Evolutionary conservation across 2,888 invertebrate species (phyloP), one percentile per base, ranked within the genome.

Genomic region (Octodonta nipae): DNA sequence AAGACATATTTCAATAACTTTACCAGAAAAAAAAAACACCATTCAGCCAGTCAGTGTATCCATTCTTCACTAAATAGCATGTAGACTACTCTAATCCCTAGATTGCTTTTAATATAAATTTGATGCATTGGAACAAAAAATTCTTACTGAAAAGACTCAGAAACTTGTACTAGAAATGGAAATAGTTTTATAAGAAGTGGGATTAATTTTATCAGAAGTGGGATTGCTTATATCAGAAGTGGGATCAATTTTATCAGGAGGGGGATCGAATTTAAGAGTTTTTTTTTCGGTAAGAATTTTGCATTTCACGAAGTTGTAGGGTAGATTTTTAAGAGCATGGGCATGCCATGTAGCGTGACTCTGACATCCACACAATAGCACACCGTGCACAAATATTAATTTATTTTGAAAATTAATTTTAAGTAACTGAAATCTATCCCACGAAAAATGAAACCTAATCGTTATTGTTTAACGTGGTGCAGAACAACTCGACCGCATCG

Each of bases 401-500:
- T 22, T 11, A 22, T 4, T 10, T 22, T 11, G 22, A 2, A 22
- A 11, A 10, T 22, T 4, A 11, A 11, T 26, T 34, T 35, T 28
- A 16, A 5, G 29, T 13, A 16, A 26, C n/a, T 6, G 15, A 10
- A n/a, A 30, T 29, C 4, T 35, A 6, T 32, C 26, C 8, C 12
- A 32, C 16, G 17, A 16, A n/a, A n/a, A n/a, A n/a, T n/a, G n/a
- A n/a, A n/a, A n/a, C n/a, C n/a, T 37, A 22, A 37, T 14, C 35
- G 24, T 33, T 30, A 11, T 32, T 32, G 26, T 36, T 35, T 13
- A n/a, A 28, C 34, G 28, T 40, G 37, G 29, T 38, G 22, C 38
- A 92, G 98, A 99, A 65, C 98, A 99, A 88, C 72, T 99, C 78
- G 98, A 99, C 68, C 80, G 96, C 56, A 89, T 96, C 66, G 98